These are phyloP conservation scores for Hemicordylus capensis DNA, from an alignment of 2,113 vertebrate genomes.

Conservation along the genomic window DNA sequence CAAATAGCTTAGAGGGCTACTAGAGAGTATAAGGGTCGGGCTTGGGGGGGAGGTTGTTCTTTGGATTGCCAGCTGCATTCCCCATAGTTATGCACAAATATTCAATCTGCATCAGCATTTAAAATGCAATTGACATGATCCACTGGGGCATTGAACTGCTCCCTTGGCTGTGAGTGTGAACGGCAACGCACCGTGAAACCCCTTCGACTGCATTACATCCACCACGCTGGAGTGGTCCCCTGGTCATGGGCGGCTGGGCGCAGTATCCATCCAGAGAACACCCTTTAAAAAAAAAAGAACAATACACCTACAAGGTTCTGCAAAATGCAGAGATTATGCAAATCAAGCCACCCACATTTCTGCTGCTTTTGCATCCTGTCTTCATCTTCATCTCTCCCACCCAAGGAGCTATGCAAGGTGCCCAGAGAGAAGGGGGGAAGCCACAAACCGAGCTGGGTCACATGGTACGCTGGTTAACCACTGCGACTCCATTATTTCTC, in stretches of 20 bases:
- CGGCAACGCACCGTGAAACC: conserved; percentile 50
- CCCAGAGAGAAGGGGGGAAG: not conserved
- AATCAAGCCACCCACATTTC: not conserved
- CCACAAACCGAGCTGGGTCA: not conserved
- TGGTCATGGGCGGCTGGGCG: not conserved
- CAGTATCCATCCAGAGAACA: not conserved
- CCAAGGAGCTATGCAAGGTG: not conserved
- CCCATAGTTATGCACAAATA: conserved; percentile 42
- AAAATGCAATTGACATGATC: conserved; percentile 62
- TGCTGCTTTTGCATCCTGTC: not conserved
- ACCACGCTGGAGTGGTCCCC: conserved; percentile 31
- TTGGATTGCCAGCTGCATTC: conserved; percentile 15
- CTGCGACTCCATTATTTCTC: not conserved
- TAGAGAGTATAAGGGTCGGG: not conserved
- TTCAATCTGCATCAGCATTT: conserved; percentile 57
- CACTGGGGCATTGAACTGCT: conserved; percentile 39
- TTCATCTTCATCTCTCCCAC: not conserved
- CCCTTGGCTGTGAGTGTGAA: conserved; percentile 57
- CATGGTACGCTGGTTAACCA: not conserved
- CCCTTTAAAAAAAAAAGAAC: not conserved
- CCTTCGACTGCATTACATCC: conserved; percentile 41
- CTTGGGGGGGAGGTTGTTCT: not conserved
- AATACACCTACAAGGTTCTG: not conserved
- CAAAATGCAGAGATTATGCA: not conserved
- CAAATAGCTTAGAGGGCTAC: conserved; percentile 23